phyloP scores from a whole-genome alignment of 1,140 invertebrate genomes.

The Armadillidium nasatum region DNA sequence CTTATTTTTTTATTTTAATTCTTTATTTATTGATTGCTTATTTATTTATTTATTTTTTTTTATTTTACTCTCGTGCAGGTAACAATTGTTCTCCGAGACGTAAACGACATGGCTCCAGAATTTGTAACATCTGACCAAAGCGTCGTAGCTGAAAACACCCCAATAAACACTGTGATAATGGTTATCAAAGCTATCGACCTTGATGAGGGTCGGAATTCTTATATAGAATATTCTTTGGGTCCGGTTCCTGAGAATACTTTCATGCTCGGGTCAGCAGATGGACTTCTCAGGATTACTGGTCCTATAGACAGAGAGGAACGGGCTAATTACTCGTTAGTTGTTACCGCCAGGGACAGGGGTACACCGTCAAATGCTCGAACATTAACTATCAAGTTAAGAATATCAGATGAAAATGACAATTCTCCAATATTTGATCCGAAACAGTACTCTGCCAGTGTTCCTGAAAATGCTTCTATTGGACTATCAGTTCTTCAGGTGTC shows the following conservation, averaged over 20 bases:
- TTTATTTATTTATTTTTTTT: conserved; percentile 41
- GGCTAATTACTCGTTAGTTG: conserved; percentile 70
- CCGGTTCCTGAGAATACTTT: conserved; percentile 60
- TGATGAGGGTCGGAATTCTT: conserved; percentile 89
- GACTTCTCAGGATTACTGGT: conserved; percentile 72
- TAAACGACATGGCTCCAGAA: conserved; percentile 89
- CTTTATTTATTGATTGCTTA: no score
- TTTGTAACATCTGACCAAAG: conserved; percentile 74
- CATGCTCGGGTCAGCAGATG: conserved; percentile 78
- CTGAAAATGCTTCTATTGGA: conserved; percentile 89
- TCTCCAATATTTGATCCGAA: conserved; percentile 81
- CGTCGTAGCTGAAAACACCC: conserved; percentile 74
- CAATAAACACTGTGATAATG: conserved; percentile 82
- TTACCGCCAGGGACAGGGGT: conserved; percentile 82
- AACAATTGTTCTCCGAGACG: conserved; percentile 78
- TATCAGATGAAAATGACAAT: conserved; percentile 92
- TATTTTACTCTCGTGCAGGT: conserved; percentile 59
- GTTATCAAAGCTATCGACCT: conserved; percentile 83
- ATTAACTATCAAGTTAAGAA: conserved; percentile 64
- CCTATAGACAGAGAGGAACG: conserved; percentile 76
- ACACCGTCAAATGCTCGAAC: conserved; percentile 70
- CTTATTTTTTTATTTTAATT: conserved; percentile 24
- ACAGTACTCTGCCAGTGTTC: conserved; percentile 78
- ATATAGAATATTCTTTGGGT: conserved; percentile 77
- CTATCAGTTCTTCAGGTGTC: conserved; percentile 83